These are phyloP conservation scores for Macrosiphum euphorbiae DNA, from an alignment of 2,888 invertebrate genomes.

Conservation along the genomic window DNA sequence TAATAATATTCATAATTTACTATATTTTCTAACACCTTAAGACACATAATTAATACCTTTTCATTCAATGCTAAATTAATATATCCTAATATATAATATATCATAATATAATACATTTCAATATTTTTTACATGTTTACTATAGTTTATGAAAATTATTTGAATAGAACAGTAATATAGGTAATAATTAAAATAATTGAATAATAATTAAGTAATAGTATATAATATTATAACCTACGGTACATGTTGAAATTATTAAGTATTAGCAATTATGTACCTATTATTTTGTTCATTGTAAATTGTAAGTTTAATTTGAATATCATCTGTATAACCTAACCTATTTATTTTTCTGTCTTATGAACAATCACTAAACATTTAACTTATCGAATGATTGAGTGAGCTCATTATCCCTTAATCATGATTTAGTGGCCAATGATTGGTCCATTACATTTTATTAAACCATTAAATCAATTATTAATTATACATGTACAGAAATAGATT, in stretches of 20 bases:
- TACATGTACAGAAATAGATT: background rate
- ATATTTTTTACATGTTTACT: background rate
- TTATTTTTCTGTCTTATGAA: background rate
- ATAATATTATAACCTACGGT: too few relatives aligned
- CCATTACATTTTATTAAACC: too few relatives aligned
- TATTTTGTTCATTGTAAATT: background rate
- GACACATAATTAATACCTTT: background rate
- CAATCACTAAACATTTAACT: too few relatives aligned
- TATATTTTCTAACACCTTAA: background rate
- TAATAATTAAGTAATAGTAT: background rate
- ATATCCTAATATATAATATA: background rate
- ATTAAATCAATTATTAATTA: background rate
- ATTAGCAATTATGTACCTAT: background rate
- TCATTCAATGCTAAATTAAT: background rate
- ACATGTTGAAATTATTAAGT: background rate
- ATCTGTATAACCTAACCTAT: background rate
- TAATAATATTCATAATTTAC: background rate
- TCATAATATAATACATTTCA: background rate
- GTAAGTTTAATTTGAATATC: background rate
- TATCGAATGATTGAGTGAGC: too few relatives aligned
- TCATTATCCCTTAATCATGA: too few relatives aligned
- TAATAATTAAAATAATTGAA: background rate
- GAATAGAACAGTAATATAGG: background rate
- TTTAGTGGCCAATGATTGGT: too few relatives aligned
- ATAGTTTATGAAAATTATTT: background rate